Conservation (phyloP, 1,140 invertebrate species). For the Atta texana region DNA sequence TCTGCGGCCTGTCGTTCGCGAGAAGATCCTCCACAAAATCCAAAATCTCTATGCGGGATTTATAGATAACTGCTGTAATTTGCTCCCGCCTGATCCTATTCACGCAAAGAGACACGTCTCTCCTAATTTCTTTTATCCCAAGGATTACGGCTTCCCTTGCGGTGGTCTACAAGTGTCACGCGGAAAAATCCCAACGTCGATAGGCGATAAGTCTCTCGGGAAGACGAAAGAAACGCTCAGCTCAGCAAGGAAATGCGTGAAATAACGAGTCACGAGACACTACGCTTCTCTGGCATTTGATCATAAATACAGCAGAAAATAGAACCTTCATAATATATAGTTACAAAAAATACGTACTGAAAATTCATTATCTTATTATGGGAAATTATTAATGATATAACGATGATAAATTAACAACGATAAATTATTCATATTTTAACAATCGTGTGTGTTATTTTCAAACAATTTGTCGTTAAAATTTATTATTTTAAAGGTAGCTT, state of each 20-base stretch:
- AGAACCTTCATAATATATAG: not conserved
- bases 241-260: not conserved
- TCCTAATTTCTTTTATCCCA: constrained; percentile 40
- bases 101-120: not conserved
- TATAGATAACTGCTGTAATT: constrained; percentile 19
- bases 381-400: constrained; percentile 1
- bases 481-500: constrained; percentile 17
- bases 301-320: not conserved
- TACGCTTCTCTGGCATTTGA: not conserved
- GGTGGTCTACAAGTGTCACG: constrained; percentile 7
- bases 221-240: too few relatives aligned
- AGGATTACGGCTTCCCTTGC: constrained; percentile 9
- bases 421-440: constrained; percentile 38
- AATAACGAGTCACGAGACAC: constrained; percentile 1
- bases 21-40: not conserved
- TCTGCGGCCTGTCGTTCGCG: not conserved
- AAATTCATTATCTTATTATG: not conserved
- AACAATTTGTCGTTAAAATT: not conserved
- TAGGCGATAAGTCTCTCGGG: not conserved
- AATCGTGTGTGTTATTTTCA: not conserved
- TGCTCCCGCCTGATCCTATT: constrained; percentile 5
- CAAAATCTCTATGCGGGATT: constrained; percentile 10
- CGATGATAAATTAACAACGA: not conserved
- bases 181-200: constrained; percentile 32
- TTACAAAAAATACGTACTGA: not conserved